phyloP scores from a whole-genome alignment of 2,113 vertebrate genomes.

The Hippoglossus stenolepis region DNA sequence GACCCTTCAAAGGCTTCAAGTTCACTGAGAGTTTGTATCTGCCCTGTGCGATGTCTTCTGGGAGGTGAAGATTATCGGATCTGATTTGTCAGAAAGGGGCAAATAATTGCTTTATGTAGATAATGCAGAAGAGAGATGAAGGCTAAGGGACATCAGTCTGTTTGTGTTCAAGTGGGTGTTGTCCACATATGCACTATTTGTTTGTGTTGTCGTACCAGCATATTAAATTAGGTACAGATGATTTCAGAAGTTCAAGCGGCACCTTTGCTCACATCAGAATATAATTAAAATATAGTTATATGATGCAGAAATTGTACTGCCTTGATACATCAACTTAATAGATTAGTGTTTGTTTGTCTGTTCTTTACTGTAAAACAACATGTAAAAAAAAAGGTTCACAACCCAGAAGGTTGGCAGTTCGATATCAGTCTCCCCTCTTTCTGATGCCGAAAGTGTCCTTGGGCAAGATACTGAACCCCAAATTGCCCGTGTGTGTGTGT shows the following conservation, averaged over 20 bases:
- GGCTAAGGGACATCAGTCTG: conserved; percentile 19
- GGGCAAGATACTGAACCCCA: too few species aligned
- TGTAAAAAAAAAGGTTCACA: too few species aligned
- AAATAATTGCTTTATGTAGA: conserved; percentile 45
- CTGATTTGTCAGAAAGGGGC: conserved; percentile 56
- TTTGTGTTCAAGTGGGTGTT: neutral
- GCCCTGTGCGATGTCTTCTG: conserved; percentile 38
- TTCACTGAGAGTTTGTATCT: conserved; percentile 52
- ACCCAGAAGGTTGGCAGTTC: too few species aligned
- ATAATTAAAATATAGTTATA: neutral
- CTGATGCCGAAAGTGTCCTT: too few species aligned
- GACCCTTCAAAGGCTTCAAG: conserved; percentile 17
- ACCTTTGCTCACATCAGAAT: neutral
- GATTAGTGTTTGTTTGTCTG: too few species aligned
- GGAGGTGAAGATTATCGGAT: conserved; percentile 64
- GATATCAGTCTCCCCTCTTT: too few species aligned
- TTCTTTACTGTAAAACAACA: too few species aligned
- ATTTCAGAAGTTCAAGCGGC: neutral
- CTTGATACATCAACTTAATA: too few species aligned
- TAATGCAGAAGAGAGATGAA: conserved; percentile 44
- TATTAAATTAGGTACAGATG: neutral
- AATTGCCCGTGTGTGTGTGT: too few species aligned
- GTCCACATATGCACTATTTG: neutral
- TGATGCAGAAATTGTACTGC: too few species aligned
- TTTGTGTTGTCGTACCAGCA: neutral